Conservation (phyloP, 2,113 vertebrate genomes). For the Noturus placidus region DNA sequence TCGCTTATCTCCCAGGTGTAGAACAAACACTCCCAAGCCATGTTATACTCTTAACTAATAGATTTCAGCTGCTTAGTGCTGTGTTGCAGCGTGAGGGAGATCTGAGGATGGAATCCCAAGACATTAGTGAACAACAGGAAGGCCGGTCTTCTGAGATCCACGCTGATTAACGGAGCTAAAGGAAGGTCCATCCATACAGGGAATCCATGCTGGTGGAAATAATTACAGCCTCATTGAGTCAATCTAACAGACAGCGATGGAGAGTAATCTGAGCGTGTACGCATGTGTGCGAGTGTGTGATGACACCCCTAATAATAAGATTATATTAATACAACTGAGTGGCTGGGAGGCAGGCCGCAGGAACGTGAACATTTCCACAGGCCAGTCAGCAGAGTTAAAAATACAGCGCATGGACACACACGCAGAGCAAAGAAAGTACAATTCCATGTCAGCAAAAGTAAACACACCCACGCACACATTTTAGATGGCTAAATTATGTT, state of each 20-base stretch:
- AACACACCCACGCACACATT: conserved; percentile 38
- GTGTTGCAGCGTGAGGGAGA: neutral
- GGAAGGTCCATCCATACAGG: conserved; percentile 48
- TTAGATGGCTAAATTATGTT: conserved; percentile 41
- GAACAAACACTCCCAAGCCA: conserved; percentile 27
- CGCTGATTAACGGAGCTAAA: conserved; percentile 50
- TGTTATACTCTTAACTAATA: conserved; percentile 56
- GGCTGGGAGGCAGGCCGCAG: conserved; percentile 55
- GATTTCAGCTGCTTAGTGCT: conserved; percentile 54
- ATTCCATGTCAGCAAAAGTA: conserved; percentile 35
- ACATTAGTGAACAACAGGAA: conserved; percentile 31
- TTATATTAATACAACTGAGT: conserved; percentile 65
- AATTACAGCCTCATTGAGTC: conserved; percentile 36
- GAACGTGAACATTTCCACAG: conserved; percentile 58
- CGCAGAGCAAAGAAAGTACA: conserved; percentile 32
- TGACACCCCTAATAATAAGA: conserved; percentile 52
- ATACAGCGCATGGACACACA: conserved; percentile 55
- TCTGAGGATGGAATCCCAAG: conserved; percentile 42
- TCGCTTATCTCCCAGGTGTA: conserved; percentile 16
- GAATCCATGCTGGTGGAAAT: conserved; percentile 35
- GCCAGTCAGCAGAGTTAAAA: conserved; percentile 69
- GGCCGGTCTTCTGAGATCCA: conserved; percentile 42
- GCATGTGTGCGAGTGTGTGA: conserved; percentile 12
- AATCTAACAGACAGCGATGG: conserved; percentile 29
- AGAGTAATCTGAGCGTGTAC: conserved; percentile 21